Conservation (phyloP, 2,113 vertebrate species). For the Engystomops pustulosus region DNA sequence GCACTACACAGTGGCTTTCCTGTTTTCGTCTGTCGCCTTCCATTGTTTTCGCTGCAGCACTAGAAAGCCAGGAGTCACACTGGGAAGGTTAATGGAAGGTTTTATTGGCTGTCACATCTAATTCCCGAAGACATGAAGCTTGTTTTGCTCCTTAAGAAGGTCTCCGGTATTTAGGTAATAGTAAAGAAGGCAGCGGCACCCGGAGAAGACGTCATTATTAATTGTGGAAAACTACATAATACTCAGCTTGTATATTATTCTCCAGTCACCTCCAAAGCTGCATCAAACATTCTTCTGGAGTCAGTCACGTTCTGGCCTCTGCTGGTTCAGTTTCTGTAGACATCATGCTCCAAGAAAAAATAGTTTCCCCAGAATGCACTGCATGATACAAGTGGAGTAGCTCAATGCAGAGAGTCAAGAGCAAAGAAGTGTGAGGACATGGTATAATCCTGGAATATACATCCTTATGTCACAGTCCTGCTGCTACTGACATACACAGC, state of each 20-base stretch:
- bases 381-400: no score
- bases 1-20: no score
- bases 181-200: neutral
- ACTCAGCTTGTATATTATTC: neutral
- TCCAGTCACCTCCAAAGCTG: slow-evolving; percentile 9
- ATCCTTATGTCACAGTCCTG: no score
- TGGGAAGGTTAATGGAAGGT: neutral
- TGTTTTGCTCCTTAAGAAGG: neutral
- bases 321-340: neutral
- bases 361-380: no score
- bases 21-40: no score
- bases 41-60: neutral
- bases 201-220: neutral
- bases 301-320: neutral
- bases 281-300: neutral
- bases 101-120: neutral
- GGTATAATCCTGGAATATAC: no score
- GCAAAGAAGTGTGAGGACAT: no score
- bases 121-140: neutral
- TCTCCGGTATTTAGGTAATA: neutral
- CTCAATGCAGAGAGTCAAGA: no score
- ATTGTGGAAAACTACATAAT: neutral
- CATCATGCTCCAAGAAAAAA: no score
- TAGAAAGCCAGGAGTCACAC: neutral
- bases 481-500: no score